phyloP scores from a whole-genome alignment of 2,888 invertebrate species.

The Lasioglossum vierecki region DNA sequence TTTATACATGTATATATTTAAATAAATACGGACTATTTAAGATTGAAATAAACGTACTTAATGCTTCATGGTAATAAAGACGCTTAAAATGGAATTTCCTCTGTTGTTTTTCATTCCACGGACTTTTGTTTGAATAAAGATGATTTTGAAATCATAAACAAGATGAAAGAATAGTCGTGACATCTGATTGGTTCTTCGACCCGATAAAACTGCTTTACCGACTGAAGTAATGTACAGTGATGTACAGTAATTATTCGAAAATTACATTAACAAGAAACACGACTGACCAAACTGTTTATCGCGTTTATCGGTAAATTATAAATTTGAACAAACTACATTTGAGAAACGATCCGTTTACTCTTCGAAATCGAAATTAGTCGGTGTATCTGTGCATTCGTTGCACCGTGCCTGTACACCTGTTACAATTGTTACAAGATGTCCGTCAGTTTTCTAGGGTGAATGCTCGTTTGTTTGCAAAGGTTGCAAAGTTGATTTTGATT shows the following conservation, averaged over 20 bases:
- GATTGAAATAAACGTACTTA: too few species aligned
- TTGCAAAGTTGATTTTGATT: constrained; percentile 32
- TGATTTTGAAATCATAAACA: not conserved
- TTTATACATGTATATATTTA: not conserved
- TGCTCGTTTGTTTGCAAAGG: constrained; percentile 30
- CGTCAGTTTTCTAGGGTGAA: not conserved
- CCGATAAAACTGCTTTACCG: not conserved
- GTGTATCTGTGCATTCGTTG: constrained; percentile 7
- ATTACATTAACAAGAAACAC: not conserved
- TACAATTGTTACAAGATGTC: constrained; percentile 47
- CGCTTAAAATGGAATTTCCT: not conserved
- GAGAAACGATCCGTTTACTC: not conserved
- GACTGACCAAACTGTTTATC: not conserved
- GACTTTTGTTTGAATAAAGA: not conserved
- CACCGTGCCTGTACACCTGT: constrained; percentile 24
- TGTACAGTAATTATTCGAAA: not conserved
- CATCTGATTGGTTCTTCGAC: not conserved
- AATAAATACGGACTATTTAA: not conserved
- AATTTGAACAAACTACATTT: not conserved
- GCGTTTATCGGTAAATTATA: not conserved
- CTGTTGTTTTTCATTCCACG: not conserved
- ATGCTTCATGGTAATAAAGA: not conserved
- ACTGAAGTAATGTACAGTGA: not conserved
- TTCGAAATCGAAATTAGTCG: not conserved
- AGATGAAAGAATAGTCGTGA: not conserved